Evolutionary conservation across 2,888 invertebrate genomes (phyloP), one percentile per base, ranked within the genome.

Genomic region (Cataglyphis albicans): DNA sequence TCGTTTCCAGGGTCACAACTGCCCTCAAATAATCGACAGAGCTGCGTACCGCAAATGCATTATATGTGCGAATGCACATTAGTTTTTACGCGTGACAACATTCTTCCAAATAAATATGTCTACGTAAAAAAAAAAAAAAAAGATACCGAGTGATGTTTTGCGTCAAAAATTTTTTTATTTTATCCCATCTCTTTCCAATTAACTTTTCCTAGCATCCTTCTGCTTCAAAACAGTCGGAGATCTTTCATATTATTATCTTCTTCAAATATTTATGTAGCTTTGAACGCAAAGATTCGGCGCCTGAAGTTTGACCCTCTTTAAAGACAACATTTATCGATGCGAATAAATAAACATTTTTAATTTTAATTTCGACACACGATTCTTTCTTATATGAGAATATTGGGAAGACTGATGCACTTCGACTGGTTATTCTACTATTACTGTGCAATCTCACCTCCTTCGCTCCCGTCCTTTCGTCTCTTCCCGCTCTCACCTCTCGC

Each of bases 381-480:
- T 29, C 29, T 2, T 73, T 73, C 10, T 70, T 12, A 7, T 4
- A 41, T 48, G 5, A 21, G 25, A 32, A 10, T 0, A 25, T 10
- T 15, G 29, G 35, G 25, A 68, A 35, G 44, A 52, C 6, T 32
- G 6, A 9, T n/a, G 32, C 32, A 10, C n/a, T 25, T 84, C 73
- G 68, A 68, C 81, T 81, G 83, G 55, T 81, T 74, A 80, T 44
- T 44, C 80, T 61, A 80, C 55, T 57, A 80, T 44, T 57, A 67
- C 64, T 25, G 52, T 21, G 21, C 41, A 41, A 6, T 18, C 21
- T 38, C 29, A 15, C 25, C 48, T 44, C 25, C 21, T 25, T 38
- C 25, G 18, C 52, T 52, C 55, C 70, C 35, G n/a, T 41, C 63
- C 59, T 63, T 12, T 48, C 21, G 44, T 32, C 12, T 29, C 38